Base-by-base conservation (phyloP, 37 sponge, comb jelly and placozoan genomes). In the Mnemiopsis leidyi region DNA sequence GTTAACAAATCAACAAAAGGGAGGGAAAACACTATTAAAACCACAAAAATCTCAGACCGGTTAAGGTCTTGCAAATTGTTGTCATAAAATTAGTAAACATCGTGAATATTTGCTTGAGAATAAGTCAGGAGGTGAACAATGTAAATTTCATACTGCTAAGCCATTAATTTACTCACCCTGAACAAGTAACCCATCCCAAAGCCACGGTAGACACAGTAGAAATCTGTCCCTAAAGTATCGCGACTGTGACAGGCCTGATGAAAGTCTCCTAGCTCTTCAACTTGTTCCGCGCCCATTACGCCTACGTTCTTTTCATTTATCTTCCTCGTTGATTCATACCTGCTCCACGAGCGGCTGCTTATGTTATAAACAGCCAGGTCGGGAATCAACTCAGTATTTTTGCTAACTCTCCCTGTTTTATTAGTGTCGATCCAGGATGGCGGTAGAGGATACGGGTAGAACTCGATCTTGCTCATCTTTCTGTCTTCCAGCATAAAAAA, bases 371-470 rank as follows among this genome's bases (percentile, higher is more conserved):
- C 5, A 5, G 9, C 5, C 5, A 13, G 5, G n/a, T n/a, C n/a
- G n/a, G n/a, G n/a, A n/a, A n/a, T n/a, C 9, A 48, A 18, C 9
- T 48, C 61, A 18, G 13, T 13, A 48, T 48, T 48, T 5, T 48
- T 18, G 9, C 9, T 18, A 5, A 48, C 61, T 48, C 61, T 48
- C 9, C 61, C 61, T 18, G 61, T 48, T 13, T 18, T 18, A 13
- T 5, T 48, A 5, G 61, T 48, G 61, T 48, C 61, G 1, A 77
- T 77, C 79, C 79, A 77, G 79, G 26, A 26, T 33, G 79, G 9
- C 33, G 26, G 79, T 32, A 77, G 18, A 21, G 79, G 79, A 32
- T 77, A 77, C 1, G 79, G 79, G 79, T 33, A 32, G 79, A 77
- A 77, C 2, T 33, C 18, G 2, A 77, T 36, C 16, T 48, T 48